Evolutionary conservation across 2,888 invertebrate species (phyloP).

Genomic region (Drosophila algonquin): DNA sequence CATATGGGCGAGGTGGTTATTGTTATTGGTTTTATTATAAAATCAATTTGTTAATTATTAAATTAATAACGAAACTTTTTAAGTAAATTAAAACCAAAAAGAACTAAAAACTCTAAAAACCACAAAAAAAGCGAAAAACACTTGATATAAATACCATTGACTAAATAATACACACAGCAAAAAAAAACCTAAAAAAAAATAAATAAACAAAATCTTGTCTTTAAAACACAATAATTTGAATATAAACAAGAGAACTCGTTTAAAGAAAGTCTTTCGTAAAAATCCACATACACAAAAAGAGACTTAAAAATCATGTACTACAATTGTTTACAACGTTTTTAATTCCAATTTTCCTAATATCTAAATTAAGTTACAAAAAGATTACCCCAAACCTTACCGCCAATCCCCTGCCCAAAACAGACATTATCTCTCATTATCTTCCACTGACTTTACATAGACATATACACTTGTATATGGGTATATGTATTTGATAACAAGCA

Average conservation of each 20-base stretch:
- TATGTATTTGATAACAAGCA: constrained; percentile 27
- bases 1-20: constrained; percentile 85
- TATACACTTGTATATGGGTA: background rate
- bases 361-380: constrained; percentile 21
- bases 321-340: constrained; percentile 60
- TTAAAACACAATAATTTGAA: constrained; percentile 69
- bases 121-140: constrained; percentile 66
- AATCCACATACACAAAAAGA: constrained; percentile 36
- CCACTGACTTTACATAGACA: constrained; percentile 46
- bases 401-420: constrained; percentile 15
- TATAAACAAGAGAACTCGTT: constrained; percentile 52
- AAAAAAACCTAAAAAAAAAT: constrained; percentile 52
- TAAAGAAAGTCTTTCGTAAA: constrained; percentile 59
- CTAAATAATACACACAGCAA: constrained; percentile 62
- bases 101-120: constrained; percentile 58
- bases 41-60: constrained; percentile 85
- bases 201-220: constrained; percentile 39
- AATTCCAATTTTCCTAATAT: constrained; percentile 60
- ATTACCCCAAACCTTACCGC: constrained; percentile 26
- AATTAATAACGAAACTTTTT: constrained; percentile 85
- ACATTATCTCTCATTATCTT: constrained; percentile 64
- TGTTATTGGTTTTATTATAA: constrained; percentile 85
- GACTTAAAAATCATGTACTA: constrained; percentile 54
- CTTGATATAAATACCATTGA: constrained; percentile 66
- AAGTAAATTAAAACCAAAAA: constrained; percentile 80